These are phyloP conservation scores for Portunus trituberculatus DNA, from an alignment of 1,140 invertebrate genomes.

Conservation along the genomic window DNA sequence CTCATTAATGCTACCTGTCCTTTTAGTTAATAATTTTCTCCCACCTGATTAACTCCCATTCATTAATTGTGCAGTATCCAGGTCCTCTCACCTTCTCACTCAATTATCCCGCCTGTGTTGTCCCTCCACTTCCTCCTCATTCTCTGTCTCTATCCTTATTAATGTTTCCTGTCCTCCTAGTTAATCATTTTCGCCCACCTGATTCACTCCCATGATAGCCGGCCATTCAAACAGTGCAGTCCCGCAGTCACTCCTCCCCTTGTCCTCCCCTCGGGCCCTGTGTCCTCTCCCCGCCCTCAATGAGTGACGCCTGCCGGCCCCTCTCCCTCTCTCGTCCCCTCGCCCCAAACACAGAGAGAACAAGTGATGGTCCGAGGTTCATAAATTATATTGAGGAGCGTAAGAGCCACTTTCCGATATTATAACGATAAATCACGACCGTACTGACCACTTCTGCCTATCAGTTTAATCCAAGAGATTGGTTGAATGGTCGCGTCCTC, in stretches of 20 bases:
- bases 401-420: conserved; percentile 74
- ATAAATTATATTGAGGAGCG: conserved; percentile 66
- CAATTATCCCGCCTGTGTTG: neutral
- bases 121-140: neutral
- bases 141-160: neutral
- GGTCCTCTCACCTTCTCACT: neutral
- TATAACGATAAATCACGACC: conserved; percentile 71
- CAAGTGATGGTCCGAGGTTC: conserved; percentile 63
- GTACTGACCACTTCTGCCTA: conserved; percentile 69
- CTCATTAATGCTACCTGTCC: too few relatives aligned
- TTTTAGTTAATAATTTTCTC: neutral
- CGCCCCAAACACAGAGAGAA: conserved; percentile 41
- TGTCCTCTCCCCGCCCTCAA: neutral
- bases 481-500: conserved; percentile 50
- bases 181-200: neutral
- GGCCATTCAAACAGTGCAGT: too few relatives aligned
- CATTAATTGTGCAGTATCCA: neutral
- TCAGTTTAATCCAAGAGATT: conserved; percentile 67
- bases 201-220: too few relatives aligned
- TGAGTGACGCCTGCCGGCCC: neutral
- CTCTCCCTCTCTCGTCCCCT: neutral
- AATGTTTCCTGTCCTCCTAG: neutral
- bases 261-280: neutral
- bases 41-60: neutral
- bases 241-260: neutral